phyloP scores from a whole-genome alignment of 2,113 vertebrate species.

The Raja brachyura region DNA sequence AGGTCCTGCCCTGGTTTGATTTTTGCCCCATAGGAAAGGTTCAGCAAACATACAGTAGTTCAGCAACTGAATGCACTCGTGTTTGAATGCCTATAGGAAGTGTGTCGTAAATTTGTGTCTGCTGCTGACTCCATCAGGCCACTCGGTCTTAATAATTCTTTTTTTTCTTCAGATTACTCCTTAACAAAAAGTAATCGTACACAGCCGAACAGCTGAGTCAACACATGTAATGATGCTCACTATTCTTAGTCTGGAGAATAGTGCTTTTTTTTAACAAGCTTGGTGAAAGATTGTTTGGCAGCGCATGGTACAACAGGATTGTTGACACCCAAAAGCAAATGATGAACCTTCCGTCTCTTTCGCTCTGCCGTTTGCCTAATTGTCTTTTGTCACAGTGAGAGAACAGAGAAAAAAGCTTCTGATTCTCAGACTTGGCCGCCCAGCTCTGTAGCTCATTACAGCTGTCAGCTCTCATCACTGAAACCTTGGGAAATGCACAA shows the following conservation, averaged over 20 bases:
- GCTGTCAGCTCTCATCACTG: constrained; percentile 22
- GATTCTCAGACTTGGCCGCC: constrained; percentile 21
- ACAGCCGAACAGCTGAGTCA: neutral
- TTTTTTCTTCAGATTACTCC: neutral
- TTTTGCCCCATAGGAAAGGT: neutral
- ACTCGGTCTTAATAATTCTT: neutral
- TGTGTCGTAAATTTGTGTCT: neutral
- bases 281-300: neutral
- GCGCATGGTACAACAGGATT: neutral
- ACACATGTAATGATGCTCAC: neutral
- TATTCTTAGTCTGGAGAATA: constrained; percentile 10
- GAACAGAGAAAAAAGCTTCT: constrained; percentile 18
- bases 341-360: constrained; percentile 5
- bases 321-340: constrained; percentile 16
- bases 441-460: constrained; percentile 22
- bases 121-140: neutral
- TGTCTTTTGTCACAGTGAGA: constrained; percentile 10
- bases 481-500: neutral
- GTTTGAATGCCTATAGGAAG: neutral
- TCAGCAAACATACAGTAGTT: neutral
- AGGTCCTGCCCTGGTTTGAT: no score
- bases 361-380: constrained; percentile 26
- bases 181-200: constrained; percentile 17
- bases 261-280: neutral
- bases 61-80: neutral